Evolutionary conservation across 2,888 invertebrate genomes (phyloP).

Genomic region (Oscheius sp.): DNA sequence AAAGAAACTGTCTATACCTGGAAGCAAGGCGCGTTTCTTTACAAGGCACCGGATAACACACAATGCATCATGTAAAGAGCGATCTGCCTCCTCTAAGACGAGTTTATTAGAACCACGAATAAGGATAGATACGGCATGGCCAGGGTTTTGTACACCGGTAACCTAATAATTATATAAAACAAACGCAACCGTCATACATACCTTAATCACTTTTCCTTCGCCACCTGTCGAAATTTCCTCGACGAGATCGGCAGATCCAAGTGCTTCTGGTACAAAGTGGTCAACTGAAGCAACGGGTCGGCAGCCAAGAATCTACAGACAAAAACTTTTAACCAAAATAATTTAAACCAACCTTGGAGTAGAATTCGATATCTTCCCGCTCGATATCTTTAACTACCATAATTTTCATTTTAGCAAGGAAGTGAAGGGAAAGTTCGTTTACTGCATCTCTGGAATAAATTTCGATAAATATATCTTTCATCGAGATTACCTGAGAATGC

Average conservation of each 20-base stretch:
- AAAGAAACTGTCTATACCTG: conserved; percentile 48
- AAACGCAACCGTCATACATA: conserved; percentile 67
- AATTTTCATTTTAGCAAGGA: conserved; percentile 97
- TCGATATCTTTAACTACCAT: conserved; percentile 98
- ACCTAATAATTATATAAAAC: conserved; percentile 76
- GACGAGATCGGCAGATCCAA: conserved; percentile 90
- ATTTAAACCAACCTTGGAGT: conserved; percentile 81
- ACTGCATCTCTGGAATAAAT: conserved; percentile 86
- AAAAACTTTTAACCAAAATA: not conserved
- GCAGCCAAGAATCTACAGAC: conserved; percentile 67
- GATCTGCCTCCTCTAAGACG: conserved; percentile 88
- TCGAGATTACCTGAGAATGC: conserved; percentile 80
- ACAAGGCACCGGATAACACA: conserved; percentile 95
- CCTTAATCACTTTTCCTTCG: conserved; percentile 88
- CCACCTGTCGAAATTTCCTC: conserved; percentile 91
- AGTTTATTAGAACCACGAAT: conserved; percentile 90
- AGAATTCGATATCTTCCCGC: conserved; percentile 96
- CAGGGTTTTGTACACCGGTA: conserved; percentile 87
- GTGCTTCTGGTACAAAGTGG: conserved; percentile 91
- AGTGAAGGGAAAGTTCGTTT: conserved; percentile 95
- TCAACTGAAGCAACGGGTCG: conserved; percentile 97
- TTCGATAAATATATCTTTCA: not conserved
- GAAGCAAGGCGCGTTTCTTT: conserved; percentile 80
- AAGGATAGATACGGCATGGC: conserved; percentile 90
- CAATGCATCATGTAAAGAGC: conserved; percentile 90